Conservation (phyloP, 2,113 vertebrate genomes). For the Tachuris rubrigastra region DNA sequence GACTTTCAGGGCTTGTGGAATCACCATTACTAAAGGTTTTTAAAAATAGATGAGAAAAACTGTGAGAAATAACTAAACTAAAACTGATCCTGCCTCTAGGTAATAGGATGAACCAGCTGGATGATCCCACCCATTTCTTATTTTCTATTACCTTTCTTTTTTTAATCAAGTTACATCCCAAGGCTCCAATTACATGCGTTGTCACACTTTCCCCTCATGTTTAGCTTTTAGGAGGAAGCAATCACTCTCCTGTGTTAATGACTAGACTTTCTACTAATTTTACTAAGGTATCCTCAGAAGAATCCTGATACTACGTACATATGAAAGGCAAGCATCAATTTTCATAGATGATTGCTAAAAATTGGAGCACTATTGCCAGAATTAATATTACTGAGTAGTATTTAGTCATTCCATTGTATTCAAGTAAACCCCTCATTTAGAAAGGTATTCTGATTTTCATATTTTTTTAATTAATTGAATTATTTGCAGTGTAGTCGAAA, state of each 20-base stretch:
- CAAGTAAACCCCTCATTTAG: background rate
- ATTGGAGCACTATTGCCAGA: background rate
- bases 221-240: background rate
- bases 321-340: background rate
- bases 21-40: slow-evolving; percentile 7
- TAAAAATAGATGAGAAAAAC: slow-evolving; percentile 5
- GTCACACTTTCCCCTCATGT: background rate
- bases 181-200: background rate
- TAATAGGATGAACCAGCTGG: background rate
- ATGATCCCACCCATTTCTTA: background rate
- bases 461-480: background rate
- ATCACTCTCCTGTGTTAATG: background rate
- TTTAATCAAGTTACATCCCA: background rate
- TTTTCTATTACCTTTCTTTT: background rate
- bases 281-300: background rate
- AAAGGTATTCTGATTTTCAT: background rate
- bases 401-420: background rate
- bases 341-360: background rate
- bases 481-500: background rate
- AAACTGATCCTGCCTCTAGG: background rate
- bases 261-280: background rate
- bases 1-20: background rate
- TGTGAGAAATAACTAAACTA: background rate
- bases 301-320: background rate
- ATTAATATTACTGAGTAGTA: background rate